Evolutionary conservation across 64 coral and sea anemone species (phyloP), one percentile per base, ranked within the genome.

Genomic region (Dendrophyllia cribrosa): DNA sequence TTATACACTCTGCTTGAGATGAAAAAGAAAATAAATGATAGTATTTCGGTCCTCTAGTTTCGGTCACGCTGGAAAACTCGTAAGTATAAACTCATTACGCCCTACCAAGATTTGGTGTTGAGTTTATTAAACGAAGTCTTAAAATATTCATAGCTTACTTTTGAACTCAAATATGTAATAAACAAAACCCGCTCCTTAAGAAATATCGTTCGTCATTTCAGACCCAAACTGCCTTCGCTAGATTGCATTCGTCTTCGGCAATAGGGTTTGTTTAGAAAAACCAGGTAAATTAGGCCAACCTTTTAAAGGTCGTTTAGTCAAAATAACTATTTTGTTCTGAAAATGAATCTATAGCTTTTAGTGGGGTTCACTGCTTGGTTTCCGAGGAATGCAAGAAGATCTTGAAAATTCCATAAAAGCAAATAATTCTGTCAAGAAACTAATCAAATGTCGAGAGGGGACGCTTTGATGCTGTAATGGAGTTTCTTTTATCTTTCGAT

Each of bases 141-240:
- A 66, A 83, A 83, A 66, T 83, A 83, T 83, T 83, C 80, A 83
- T 83, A 64, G 44, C 53, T 83, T 83, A 5, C 80, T 66, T 66
- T 65, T 63, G 13, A 82, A 64, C 5, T 66, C 24, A 75, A 66
- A 66, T 50, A 83, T 83, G 45, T 51, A 83, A 66, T 75, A 67
- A 68, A 21, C 19, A 49, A 83, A 83, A 7, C 60, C 17, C 19
- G 44, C 17, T 66, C 19, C 25, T 34, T 63, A 43, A 6, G 63
- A 63, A 64, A 19, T 63, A 51, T 21, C 21, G 48, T 77, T 53
- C 45, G 15, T 6, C 46, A 17, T 5, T 47, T 21, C n/a, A 17
- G 20, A 76, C 20, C 20, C 13, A 51, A 76, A 76, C 6, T 2
- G 51, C 4, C 50, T 15, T 77, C 6, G 17, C 7, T 21, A n/a